phyloP scores from a whole-genome alignment of 1,140 invertebrate species.

The Hyles euphorbiae region DNA sequence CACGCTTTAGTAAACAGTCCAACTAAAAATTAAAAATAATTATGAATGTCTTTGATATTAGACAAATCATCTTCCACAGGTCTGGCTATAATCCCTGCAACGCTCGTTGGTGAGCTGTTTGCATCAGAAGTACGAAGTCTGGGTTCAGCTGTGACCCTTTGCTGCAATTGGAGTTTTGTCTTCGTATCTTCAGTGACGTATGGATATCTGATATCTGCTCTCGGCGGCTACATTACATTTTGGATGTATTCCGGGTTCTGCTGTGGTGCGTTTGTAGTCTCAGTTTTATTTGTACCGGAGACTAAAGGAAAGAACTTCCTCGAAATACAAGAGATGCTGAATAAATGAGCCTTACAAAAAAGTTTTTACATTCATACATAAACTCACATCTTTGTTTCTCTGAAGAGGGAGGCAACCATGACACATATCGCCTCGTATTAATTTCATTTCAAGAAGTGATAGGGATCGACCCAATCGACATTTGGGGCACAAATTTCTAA shows the following conservation, averaged over 20 bases:
- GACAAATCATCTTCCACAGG: neutral
- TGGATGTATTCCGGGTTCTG: slow-evolving; percentile 28
- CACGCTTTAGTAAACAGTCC: too few species aligned
- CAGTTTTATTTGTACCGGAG: slow-evolving; percentile 75
- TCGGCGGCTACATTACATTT: slow-evolving; percentile 76
- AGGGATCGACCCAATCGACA: too few species aligned
- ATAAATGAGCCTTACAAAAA: too few species aligned
- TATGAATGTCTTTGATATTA: too few species aligned
- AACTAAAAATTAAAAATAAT: too few species aligned
- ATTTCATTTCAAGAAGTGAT: too few species aligned
- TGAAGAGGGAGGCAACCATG: too few species aligned
- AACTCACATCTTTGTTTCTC: too few species aligned
- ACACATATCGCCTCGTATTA: too few species aligned
- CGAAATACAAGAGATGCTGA: slow-evolving; percentile 54
- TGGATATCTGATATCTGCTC: slow-evolving; percentile 32
- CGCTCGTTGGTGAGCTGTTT: slow-evolving; percentile 79
- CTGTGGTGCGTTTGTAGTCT: slow-evolving; percentile 68
- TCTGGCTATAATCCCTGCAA: slow-evolving; percentile 78
- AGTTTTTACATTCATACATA: too few species aligned
- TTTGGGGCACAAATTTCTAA: too few species aligned
- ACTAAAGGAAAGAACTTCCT: slow-evolving; percentile 77
- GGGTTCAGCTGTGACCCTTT: slow-evolving; percentile 77
- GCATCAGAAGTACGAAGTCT: slow-evolving; percentile 79
- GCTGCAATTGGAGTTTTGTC: slow-evolving; percentile 81
- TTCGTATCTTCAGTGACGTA: slow-evolving; percentile 81